phyloP scores from a whole-genome alignment of 2,113 vertebrate genomes.

The Theristicus caerulescens region DNA sequence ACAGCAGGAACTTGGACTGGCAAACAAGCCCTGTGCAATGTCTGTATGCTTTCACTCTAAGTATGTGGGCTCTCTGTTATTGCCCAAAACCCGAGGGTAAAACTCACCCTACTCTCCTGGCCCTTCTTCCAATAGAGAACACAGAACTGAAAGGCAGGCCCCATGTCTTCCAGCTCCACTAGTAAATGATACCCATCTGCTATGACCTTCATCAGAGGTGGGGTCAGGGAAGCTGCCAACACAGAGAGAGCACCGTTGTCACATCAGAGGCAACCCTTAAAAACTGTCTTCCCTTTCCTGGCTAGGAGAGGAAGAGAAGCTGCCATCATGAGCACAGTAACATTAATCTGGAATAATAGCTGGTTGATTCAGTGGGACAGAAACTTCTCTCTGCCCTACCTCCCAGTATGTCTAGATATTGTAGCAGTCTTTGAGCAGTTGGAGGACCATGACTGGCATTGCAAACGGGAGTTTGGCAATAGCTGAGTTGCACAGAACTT shows the following conservation, averaged over 20 bases:
- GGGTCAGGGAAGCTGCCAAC: slow-evolving; percentile 71
- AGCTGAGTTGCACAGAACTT: neutral
- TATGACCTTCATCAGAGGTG: slow-evolving; percentile 58
- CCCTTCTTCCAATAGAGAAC: slow-evolving; percentile 71
- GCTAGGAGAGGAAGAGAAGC: neutral
- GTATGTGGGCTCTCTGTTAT: neutral
- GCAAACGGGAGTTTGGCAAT: neutral
- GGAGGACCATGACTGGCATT: neutral
- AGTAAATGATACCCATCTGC: slow-evolving; percentile 64
- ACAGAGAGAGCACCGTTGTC: slow-evolving; percentile 3
- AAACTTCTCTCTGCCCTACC: neutral
- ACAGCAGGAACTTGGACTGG: neutral
- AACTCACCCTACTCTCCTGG: slow-evolving; percentile 65
- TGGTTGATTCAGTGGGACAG: neutral
- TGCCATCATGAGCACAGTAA: neutral
- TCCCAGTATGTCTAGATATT: neutral
- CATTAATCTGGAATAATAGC: neutral
- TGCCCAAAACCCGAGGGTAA: neutral
- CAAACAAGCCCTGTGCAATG: neutral
- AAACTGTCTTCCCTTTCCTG: neutral
- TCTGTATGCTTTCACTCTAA: neutral
- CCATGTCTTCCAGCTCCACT: slow-evolving; percentile 73
- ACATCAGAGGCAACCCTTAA: neutral
- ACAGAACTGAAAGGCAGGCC: slow-evolving; percentile 66
- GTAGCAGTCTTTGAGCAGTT: neutral